Evolutionary conservation across 2,888 invertebrate genomes (phyloP), one percentile per base, ranked within the genome.

Genomic region (Punctoribates punctum): DNA sequence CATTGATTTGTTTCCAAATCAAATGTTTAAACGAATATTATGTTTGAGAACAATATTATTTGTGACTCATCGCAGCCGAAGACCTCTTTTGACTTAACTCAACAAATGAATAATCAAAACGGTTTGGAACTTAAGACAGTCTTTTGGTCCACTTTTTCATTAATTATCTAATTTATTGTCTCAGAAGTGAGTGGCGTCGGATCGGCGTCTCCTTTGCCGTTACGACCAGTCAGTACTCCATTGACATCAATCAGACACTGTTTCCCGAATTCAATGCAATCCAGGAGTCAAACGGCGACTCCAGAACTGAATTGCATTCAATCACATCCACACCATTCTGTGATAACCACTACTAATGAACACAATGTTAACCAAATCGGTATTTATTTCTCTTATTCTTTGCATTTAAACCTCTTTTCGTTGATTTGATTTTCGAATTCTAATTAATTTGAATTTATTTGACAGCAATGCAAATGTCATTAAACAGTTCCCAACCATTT

Each of bases 401-500:
- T 54, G 13, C 13, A n/a, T n/a, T 15, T 54, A 13, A 15, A 11
- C 9, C 8, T 8, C n/a, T n/a, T 13, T 54, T 11, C 15, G 9
- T 46, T 46, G 15, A 54, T n/a, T 8, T 54, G n/a, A 54, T 54
- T 54, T n/a, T 13, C n/a, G 13, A 54, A n/a, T n/a, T n/a, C n/a
- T 8, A 34, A 34, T 34, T 4, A 34, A 34, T 13, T 13, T 13
- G 13, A 42, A 9, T 13, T 42, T 13, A 42, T 17, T 70, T 20
- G 38, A 70, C 23, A 70, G 70, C 42, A 42, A 70, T 70, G 70
- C 70, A 70, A 70, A 70, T 42, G 42, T 65, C 65, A 65, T 65
- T 27, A 15, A 29, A n/a, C 17, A 42, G 13, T 29, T 70, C 42
- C 15, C 70, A 38, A 42, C 70, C 70, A 70, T 70, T 42, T 70